Evolutionary conservation across 2,888 invertebrate species (phyloP).

Genomic region (Drosophila planitibia): DNA sequence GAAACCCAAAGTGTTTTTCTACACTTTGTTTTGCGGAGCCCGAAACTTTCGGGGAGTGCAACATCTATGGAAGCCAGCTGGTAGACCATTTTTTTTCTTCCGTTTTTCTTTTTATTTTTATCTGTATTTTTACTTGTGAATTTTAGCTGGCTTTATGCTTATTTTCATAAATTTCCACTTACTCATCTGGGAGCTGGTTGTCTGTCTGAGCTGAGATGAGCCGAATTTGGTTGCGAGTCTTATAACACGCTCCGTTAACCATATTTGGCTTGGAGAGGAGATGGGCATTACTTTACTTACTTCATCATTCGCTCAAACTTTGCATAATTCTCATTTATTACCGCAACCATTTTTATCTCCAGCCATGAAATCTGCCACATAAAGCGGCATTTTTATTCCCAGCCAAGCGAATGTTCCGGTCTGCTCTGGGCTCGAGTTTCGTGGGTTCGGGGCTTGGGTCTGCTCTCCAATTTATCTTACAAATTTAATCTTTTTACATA

Average conservation of each 20-base stretch:
- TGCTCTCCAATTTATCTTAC: conserved; percentile 75
- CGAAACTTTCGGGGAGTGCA: conserved; percentile 47
- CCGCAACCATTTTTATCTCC: conserved; percentile 71
- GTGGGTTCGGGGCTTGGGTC: conserved; percentile 15
- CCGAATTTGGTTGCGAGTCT: conserved; percentile 45
- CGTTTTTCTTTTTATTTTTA: conserved; percentile 44
- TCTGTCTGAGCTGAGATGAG: conserved; percentile 12
- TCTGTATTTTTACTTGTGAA: conserved; percentile 63
- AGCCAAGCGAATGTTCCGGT: conserved; percentile 61
- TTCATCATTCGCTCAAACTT: conserved; percentile 78
- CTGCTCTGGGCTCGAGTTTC: conserved; percentile 19
- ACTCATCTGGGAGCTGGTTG: conserved; percentile 57
- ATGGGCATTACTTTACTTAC: conserved; percentile 56
- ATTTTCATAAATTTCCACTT: conserved; percentile 79
- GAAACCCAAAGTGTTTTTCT: conserved; percentile 36
- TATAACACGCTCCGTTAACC: conserved; percentile 80
- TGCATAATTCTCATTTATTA: conserved; percentile 80
- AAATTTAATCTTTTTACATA: conserved; percentile 80
- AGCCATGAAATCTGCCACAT: conserved; percentile 62
- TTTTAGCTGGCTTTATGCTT: conserved; percentile 55
- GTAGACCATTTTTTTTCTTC: conserved; percentile 26
- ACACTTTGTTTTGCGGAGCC: conserved; percentile 26
- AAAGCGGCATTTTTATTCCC: conserved; percentile 69
- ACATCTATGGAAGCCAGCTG: conserved; percentile 56
- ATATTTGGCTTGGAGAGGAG: conserved; percentile 66